Evolutionary conservation across 1,140 invertebrate species (phyloP).

Genomic region (Monochamus saltuarius): DNA sequence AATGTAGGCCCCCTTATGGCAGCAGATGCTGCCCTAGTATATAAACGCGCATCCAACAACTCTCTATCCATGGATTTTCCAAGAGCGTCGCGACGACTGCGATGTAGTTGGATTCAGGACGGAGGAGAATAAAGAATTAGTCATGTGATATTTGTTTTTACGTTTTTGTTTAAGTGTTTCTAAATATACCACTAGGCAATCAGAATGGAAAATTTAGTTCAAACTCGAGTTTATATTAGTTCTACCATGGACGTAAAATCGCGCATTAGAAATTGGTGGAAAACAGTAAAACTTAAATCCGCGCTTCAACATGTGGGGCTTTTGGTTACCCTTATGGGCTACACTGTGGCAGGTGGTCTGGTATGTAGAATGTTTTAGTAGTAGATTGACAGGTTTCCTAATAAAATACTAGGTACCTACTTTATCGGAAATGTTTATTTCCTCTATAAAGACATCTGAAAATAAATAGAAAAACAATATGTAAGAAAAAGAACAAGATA

Average conservation of each 20-base stretch:
- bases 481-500: too few species aligned
- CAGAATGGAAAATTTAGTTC: conserved; percentile 18
- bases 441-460: too few species aligned
- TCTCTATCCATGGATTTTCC: neutral
- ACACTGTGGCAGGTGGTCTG: conserved; percentile 72
- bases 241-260: conserved; percentile 40
- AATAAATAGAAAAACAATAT: too few species aligned
- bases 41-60: neutral
- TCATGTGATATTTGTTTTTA: too few species aligned
- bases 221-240: conserved; percentile 38
- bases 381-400: too few species aligned
- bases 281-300: conserved; percentile 58
- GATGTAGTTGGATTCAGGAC: conserved; percentile 20
- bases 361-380: conserved; percentile 55
- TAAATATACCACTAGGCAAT: too few species aligned
- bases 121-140: too few species aligned
- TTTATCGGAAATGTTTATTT: too few species aligned
- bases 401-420: too few species aligned
- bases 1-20: too few species aligned
- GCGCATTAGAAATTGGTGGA: conserved; percentile 51
- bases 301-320: conserved; percentile 69
- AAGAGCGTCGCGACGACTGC: conserved; percentile 19
- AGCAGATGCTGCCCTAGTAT: neutral
- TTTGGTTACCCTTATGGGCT: conserved; percentile 69
- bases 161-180: too few species aligned